These are phyloP conservation scores for Tetramorium parvispinum DNA, from an alignment of 1,140 invertebrate species.

Conservation along the genomic window DNA sequence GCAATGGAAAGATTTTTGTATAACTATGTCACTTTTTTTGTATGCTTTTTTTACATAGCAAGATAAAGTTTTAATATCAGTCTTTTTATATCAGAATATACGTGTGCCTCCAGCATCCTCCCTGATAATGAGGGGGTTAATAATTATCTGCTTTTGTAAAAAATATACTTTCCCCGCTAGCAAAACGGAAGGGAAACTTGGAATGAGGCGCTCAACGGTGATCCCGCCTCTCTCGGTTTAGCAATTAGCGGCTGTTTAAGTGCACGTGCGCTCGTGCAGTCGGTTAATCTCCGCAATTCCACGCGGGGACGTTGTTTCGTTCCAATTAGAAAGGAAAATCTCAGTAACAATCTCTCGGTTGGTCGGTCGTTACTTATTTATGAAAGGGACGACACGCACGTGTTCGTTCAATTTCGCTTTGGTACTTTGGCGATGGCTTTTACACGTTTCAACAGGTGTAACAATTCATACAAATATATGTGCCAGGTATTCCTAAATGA, in stretches of 20 bases:
- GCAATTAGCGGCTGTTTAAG: conserved; percentile 83
- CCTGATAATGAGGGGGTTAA: conserved; percentile 4
- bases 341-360: conserved; percentile 67
- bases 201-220: conserved; percentile 16
- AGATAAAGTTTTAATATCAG: conserved; percentile 8
- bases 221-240: conserved; percentile 35
- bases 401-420: conserved; percentile 67
- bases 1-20: background rate
- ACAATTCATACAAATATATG: conserved; percentile 12
- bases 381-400: conserved; percentile 77
- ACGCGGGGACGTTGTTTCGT: conserved; percentile 69
- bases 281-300: conserved; percentile 80
- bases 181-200: conserved; percentile 1
- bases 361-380: conserved; percentile 65
- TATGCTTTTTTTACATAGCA: background rate
- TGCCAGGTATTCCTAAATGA: background rate
- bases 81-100: background rate
- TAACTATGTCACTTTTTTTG: background rate
- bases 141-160: conserved; percentile 28
- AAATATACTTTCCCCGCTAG: background rate
- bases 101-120: background rate
- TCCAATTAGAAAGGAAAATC: conserved; percentile 81
- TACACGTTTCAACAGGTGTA: conserved; percentile 67
- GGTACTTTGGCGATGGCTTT: conserved; percentile 47
- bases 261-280: conserved; percentile 81